Evolutionary conservation across 2,113 vertebrate species (phyloP).

Genomic region (Austrofundulus limnaeus): DNA sequence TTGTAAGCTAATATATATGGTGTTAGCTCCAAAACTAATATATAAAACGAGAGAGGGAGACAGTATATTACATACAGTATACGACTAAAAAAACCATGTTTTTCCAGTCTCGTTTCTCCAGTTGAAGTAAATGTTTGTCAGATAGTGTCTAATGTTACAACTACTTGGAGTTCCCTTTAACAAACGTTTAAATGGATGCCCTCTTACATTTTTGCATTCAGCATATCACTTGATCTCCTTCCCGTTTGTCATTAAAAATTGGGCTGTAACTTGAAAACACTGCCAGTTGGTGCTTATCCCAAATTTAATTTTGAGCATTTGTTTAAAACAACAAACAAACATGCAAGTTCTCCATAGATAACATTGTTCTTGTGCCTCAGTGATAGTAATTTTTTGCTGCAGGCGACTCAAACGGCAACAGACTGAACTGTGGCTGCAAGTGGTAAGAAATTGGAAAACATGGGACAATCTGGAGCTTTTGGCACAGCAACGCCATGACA

Average conservation of each 20-base stretch:
- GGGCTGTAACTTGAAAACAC: constrained; percentile 3
- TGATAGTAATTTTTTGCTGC: constrained; percentile 42
- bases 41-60: too few species aligned
- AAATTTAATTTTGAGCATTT: constrained; percentile 25
- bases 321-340: not conserved
- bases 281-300: constrained; percentile 24
- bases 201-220: not conserved
- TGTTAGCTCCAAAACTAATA: too few species aligned
- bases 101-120: too few species aligned
- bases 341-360: constrained; percentile 39
- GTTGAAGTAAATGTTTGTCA: too few species aligned
- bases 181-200: not conserved
- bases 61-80: too few species aligned
- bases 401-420: constrained; percentile 41
- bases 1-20: too few species aligned
- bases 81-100: too few species aligned
- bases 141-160: too few species aligned
- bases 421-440: constrained; percentile 38
- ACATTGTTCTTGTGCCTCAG: constrained; percentile 39
- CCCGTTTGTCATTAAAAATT: constrained; percentile 18
- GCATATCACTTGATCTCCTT: constrained; percentile 3
- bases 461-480: constrained; percentile 30
- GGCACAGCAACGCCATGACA: not conserved
- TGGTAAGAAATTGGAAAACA: constrained; percentile 33
- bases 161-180: too few species aligned